phyloP scores from a whole-genome alignment of 2,113 vertebrate species.

The Oreochromis spilurus region DNA sequence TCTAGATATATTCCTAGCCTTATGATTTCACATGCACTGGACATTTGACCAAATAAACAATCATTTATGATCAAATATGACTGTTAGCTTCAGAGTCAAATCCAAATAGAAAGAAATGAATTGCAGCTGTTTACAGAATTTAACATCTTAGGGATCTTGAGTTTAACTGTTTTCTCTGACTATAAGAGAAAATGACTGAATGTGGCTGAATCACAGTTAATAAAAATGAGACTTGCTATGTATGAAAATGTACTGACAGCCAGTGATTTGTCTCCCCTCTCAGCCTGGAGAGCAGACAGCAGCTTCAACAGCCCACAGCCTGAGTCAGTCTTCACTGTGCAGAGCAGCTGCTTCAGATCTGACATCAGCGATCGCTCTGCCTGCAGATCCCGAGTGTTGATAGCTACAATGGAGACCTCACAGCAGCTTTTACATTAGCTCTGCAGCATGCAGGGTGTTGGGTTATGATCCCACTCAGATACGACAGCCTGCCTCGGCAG shows the following conservation, averaged over 20 bases:
- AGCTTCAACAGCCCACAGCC: background rate
- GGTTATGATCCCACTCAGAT: background rate
- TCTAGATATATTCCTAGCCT: background rate
- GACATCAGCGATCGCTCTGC: conserved; percentile 11
- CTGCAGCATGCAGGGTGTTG: background rate
- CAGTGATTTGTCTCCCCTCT: background rate
- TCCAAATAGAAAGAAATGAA: background rate
- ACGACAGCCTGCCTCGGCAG: background rate
- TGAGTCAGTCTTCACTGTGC: conserved; percentile 4
- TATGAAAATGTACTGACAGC: background rate
- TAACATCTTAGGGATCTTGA: background rate
- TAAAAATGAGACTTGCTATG: background rate
- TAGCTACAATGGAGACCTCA: background rate
- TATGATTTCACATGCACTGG: rapidly evolving
- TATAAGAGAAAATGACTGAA: background rate
- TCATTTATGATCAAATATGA: background rate
- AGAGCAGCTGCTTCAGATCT: conserved; percentile 13
- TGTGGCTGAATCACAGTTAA: background rate
- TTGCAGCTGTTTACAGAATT: background rate
- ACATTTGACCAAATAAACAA: background rate
- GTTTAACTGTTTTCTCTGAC: background rate
- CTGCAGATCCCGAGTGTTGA: conserved; percentile 2
- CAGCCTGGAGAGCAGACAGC: background rate
- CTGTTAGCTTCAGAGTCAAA: background rate
- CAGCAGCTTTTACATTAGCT: background rate